Evolutionary conservation across 2,113 vertebrate genomes (phyloP).

Genomic region (Zonotrichia leucophrys): DNA sequence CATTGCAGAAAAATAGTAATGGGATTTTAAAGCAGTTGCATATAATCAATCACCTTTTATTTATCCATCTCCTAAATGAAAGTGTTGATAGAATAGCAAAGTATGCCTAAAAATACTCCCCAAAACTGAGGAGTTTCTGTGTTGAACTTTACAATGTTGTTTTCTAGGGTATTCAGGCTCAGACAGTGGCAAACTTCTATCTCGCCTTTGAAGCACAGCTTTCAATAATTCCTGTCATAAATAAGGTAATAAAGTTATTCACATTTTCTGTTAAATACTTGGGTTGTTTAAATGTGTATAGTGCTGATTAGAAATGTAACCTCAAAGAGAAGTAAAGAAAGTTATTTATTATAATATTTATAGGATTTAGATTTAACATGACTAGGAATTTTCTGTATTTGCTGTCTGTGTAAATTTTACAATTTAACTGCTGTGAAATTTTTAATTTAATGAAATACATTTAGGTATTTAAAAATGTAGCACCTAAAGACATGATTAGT

Average conservation of each 20-base stretch:
- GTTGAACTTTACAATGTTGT: not conserved
- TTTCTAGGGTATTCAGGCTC: constrained; percentile 93
- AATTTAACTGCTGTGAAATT: not conserved
- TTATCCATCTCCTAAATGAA: not conserved
- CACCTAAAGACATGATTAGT: not conserved
- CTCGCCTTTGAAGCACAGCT: constrained; percentile 96
- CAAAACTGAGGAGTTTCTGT: not conserved
- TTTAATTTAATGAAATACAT: not conserved
- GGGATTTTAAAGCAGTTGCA: not conserved
- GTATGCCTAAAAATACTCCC: not conserved
- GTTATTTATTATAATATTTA: not conserved
- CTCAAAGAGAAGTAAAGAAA: not conserved
- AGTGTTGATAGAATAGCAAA: not conserved
- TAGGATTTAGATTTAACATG: not conserved
- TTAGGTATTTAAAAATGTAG: not conserved
- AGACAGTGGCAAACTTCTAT: constrained; percentile 97
- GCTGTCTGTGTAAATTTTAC: not conserved
- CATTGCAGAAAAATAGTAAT: not conserved
- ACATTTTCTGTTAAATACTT: not conserved
- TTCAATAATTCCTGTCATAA: constrained; percentile 92
- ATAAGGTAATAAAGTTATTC: constrained; percentile 83
- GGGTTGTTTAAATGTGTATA: not conserved
- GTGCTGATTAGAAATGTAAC: not conserved
- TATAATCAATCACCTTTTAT: not conserved
- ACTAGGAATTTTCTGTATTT: not conserved